Evolutionary conservation across 2,888 invertebrate genomes (phyloP), one percentile per base, ranked within the genome.

Genomic region (Nasonia oneida): DNA sequence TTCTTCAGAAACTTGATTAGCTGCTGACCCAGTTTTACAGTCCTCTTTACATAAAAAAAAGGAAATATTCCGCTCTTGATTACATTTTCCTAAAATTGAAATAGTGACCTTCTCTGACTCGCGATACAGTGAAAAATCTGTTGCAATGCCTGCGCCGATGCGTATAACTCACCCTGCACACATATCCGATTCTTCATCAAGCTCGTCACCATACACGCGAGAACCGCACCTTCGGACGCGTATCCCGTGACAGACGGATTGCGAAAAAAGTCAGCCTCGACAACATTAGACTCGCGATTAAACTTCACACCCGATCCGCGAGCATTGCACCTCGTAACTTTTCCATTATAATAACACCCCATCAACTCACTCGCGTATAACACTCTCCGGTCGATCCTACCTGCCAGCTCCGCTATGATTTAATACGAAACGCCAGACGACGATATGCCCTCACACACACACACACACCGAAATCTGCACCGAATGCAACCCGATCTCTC

Each of bases 311-410:
- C 64, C 73, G 76, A 61, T 67, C 71, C 75, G 42, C 75, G 42
- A 76, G 81, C 71, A 81, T 81, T 42, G 80, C 61, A 8, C 81
- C 50, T 82, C 81, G 47, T 78, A 85, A 85, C 85, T 85, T 82
- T 85, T 85, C 81, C 85, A 78, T 82, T 82, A 85, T 78, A 57
- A 82, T 78, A 85, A 82, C 81, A 61, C 47, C 74, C 33, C 15
- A 67, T 77, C 39, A 61, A 77, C 10, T 61, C 23, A 73, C 57
- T 15, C 15, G 33, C 6, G 12, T 6, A 14, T 14, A 8, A 33
- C 33, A 71, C 61, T 70, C 61, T 70, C 67, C 10, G 0, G 37
- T 33, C 14, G 3, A 47, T 12, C 23, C 18, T 42, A 12, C 73
- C 18, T 23, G 29, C 39, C 67, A 18, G 23, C 71, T 12, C 47